Conservation (phyloP, 2,113 vertebrate species). For the Neolamprologus kungweensis region DNA sequence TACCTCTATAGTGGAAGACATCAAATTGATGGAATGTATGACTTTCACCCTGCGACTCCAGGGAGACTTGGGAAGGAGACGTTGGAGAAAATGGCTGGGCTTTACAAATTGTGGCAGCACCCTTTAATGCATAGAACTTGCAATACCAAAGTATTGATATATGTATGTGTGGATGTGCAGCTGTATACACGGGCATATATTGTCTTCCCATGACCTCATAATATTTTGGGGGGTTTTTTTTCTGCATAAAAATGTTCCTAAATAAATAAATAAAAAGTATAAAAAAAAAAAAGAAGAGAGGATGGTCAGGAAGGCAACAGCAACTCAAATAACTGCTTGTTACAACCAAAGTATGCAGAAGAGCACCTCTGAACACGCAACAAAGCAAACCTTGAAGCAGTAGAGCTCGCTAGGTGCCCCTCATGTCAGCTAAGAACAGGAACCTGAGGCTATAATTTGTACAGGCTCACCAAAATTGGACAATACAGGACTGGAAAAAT, state of each 20-base stretch:
- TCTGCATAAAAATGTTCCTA: neutral
- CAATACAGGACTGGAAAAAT: neutral
- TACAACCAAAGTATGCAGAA: neutral
- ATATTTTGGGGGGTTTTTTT: accelerated
- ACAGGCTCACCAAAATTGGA: neutral
- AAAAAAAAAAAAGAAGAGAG: neutral
- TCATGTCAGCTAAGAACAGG: neutral
- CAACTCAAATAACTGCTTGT: neutral
- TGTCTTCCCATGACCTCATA: neutral
- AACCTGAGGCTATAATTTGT: neutral
- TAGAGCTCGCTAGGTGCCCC: neutral
- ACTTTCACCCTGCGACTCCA: too few species aligned
- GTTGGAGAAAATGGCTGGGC: neutral
- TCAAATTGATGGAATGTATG: too few species aligned
- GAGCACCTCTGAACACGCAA: neutral
- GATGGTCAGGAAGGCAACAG: neutral
- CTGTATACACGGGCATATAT: neutral
- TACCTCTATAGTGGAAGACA: too few species aligned
- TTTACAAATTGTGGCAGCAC: neutral
- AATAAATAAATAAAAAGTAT: neutral
- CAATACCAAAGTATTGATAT: neutral
- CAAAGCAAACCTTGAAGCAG: neutral
- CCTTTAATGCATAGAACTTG: neutral
- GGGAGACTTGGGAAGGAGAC: neutral
- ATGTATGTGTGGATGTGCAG: neutral